These are phyloP conservation scores for Oenanthe melanoleuca DNA, from an alignment of 2,113 vertebrate species.

Conservation along the genomic window DNA sequence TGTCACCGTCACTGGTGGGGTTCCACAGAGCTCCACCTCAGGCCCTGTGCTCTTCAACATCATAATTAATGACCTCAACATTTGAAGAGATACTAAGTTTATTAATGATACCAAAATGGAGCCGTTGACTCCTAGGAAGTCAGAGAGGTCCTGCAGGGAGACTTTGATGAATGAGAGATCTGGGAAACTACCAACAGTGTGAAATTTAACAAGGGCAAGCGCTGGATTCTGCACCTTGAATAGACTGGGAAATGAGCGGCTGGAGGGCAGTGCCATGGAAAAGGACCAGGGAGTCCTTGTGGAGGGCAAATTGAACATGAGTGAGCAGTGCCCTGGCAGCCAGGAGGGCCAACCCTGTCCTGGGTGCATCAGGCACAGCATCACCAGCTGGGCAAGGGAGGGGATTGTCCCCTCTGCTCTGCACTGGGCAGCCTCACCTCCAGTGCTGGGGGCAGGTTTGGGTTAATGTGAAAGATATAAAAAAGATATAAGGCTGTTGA, in stretches of 20 bases:
- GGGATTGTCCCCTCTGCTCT: too few species aligned
- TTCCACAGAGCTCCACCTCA: not conserved
- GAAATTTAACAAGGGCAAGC: not conserved
- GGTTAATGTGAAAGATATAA: too few species aligned
- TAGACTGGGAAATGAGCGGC: not conserved
- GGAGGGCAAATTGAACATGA: accelerated
- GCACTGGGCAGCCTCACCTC: too few species aligned
- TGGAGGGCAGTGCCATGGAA: not conserved
- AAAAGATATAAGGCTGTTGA: not conserved
- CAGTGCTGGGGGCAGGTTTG: not conserved
- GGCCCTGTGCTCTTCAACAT: not conserved
- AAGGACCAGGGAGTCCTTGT: not conserved
- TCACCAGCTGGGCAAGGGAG: too few species aligned
- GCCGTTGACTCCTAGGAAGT: not conserved
- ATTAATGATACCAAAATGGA: not conserved
- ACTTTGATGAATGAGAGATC: not conserved
- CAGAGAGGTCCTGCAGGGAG: not conserved
- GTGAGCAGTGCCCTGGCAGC: not conserved
- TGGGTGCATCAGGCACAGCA: too few species aligned
- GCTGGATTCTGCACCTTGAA: not conserved
- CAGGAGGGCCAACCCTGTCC: not conserved
- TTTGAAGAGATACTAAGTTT: not conserved
- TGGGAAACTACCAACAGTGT: not conserved
- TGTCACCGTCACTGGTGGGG: too few species aligned
- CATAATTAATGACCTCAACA: accelerated